Conservation (phyloP, 2,113 vertebrate genomes). For the Cyprinus carpio region DNA sequence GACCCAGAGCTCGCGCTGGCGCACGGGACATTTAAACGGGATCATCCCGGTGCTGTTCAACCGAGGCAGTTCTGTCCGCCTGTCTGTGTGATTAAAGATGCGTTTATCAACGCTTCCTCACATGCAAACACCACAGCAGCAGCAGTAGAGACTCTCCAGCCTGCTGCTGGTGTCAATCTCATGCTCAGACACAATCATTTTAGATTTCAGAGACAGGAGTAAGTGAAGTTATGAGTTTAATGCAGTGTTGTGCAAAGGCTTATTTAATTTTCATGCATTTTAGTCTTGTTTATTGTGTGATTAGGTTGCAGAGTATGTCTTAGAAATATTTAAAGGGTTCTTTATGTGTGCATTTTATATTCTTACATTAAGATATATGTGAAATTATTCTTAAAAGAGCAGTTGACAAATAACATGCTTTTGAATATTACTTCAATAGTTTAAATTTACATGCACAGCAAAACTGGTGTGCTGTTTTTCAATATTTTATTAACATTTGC, state of each 20-base stretch:
- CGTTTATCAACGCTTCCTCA: not conserved
- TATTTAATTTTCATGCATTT: not conserved
- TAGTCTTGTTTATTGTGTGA: not conserved
- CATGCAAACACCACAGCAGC: not conserved
- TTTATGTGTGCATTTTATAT: not conserved
- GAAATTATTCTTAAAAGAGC: not conserved
- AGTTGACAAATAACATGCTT: not conserved
- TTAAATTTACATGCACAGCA: not conserved
- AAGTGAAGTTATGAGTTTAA: not conserved
- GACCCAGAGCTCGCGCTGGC: not conserved
- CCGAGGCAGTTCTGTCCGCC: not conserved
- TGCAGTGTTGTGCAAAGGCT: not conserved
- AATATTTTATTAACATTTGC: not conserved
- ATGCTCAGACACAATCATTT: not conserved
- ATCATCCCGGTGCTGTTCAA: not conserved
- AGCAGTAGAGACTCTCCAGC: not conserved
- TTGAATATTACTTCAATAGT: not conserved
- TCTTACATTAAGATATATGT: not conserved
- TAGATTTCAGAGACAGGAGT: not conserved
- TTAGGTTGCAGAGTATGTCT: not conserved
- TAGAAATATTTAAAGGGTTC: not conserved
- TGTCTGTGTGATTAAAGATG: not conserved
- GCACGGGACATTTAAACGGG: slow-evolving; percentile 27
- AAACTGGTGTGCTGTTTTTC: not conserved
- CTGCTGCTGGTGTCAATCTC: slow-evolving; percentile 53